phyloP scores from a whole-genome alignment of 2,888 invertebrate species.

The Pandemis corylana region DNA sequence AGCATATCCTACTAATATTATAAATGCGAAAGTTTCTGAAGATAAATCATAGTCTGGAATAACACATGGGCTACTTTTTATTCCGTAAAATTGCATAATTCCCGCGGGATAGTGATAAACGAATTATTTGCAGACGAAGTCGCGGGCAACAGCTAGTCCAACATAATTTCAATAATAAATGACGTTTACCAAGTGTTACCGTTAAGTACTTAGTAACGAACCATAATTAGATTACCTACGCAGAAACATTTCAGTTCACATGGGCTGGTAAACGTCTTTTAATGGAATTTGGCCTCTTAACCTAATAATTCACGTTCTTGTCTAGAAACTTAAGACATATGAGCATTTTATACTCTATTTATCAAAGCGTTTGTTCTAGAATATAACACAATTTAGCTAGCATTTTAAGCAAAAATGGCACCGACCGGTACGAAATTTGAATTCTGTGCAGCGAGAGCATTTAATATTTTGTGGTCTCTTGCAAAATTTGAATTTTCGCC shows the following conservation, averaged over 20 bases:
- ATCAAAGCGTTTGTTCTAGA: not conserved
- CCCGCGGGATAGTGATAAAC: no score
- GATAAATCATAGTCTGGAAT: no score
- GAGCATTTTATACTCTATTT: not conserved
- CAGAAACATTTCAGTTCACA: not conserved
- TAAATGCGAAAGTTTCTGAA: no score
- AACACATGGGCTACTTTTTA: no score
- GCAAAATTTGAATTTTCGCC: not conserved
- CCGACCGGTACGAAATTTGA: not conserved
- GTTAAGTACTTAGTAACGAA: not conserved
- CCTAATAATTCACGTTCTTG: not conserved
- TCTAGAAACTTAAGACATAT: not conserved
- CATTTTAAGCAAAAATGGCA: not conserved
- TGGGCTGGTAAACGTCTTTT: conserved; percentile 1
- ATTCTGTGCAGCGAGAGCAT: not conserved
- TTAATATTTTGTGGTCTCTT: not conserved
- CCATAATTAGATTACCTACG: not conserved
- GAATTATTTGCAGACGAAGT: no score
- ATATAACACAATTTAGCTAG: not conserved
- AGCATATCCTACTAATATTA: no score
- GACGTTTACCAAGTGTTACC: not conserved
- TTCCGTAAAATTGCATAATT: no score
- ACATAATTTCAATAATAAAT: not conserved
- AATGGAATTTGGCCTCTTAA: not conserved
- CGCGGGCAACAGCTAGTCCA: no score